These are phyloP conservation scores for Ligdia adustata DNA, from an alignment of 2,888 invertebrate species.

Conservation along the genomic window DNA sequence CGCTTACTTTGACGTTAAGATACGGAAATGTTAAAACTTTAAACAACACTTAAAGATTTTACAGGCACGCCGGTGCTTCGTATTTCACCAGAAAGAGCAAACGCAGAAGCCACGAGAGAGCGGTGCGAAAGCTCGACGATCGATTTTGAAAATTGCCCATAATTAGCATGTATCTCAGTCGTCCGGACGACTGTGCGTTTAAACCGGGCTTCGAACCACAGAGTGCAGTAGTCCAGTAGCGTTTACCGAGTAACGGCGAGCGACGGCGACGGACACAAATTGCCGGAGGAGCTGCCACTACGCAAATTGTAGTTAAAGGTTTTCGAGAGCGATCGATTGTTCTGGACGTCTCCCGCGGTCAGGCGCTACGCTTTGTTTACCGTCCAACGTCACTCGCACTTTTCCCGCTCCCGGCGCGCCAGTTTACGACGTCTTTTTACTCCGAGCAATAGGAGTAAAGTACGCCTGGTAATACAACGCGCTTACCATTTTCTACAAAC, in stretches of 20 bases:
- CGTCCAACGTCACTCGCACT: conserved; percentile 25
- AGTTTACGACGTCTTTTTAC: conserved; percentile 27
- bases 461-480: conserved; percentile 15
- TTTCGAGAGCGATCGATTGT: conserved; percentile 64
- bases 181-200: conserved; percentile 73
- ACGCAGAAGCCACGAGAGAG: conserved; percentile 75
- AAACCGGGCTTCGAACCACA: conserved; percentile 76
- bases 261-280: conserved; percentile 79
- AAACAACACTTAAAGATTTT: not conserved
- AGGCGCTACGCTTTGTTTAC: conserved; percentile 30
- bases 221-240: conserved; percentile 81
- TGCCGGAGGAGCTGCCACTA: conserved; percentile 76
- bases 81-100: conserved; percentile 57
- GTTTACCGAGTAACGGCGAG: conserved; percentile 79
- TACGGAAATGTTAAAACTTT: not conserved
- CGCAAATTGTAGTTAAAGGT: conserved; percentile 70
- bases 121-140: conserved; percentile 75
- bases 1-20: conserved; percentile 23
- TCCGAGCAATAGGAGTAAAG: conserved; percentile 12
- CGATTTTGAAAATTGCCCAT: conserved; percentile 83
- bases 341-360: conserved; percentile 39
- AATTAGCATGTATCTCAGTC: conserved; percentile 81
- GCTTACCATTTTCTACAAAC: conserved; percentile 39
- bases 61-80: conserved; percentile 42
- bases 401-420: conserved; percentile 26